Evolutionary conservation across 2,113 vertebrate genomes (phyloP).

Genomic region (Emberiza fucata): DNA sequence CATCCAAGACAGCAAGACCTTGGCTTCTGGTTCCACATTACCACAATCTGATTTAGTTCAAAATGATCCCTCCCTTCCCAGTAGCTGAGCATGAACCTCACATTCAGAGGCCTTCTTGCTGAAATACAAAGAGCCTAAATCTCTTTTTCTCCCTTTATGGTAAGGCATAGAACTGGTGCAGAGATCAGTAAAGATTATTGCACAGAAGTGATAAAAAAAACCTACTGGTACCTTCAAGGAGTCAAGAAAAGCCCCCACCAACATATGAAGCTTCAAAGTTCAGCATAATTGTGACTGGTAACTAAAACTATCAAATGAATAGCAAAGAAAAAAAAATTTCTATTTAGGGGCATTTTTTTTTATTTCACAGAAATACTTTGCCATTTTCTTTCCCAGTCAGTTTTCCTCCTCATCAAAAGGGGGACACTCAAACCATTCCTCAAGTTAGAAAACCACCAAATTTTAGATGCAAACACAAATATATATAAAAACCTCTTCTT

Average conservation of each 20-base stretch:
- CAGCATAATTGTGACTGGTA: not conserved
- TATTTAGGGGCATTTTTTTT: not conserved
- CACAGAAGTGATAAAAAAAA: not conserved
- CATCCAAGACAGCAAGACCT: not conserved
- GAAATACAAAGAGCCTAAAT: not conserved
- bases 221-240: not conserved
- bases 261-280: not conserved
- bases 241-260: not conserved
- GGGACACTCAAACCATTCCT: not conserved
- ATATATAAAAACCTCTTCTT: accelerated
- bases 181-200: not conserved
- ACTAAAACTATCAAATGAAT: not conserved
- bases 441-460: not conserved
- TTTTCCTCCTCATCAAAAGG: not conserved
- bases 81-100: not conserved
- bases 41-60: not conserved
- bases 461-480: not conserved
- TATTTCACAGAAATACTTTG: not conserved
- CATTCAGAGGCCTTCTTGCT: not conserved
- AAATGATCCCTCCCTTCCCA: not conserved
- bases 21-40: not conserved
- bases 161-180: not conserved
- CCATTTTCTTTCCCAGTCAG: not conserved
- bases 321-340: not conserved
- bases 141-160: not conserved